Conservation (phyloP, 2,888 invertebrate species). For the Harmothoe impar region DNA sequence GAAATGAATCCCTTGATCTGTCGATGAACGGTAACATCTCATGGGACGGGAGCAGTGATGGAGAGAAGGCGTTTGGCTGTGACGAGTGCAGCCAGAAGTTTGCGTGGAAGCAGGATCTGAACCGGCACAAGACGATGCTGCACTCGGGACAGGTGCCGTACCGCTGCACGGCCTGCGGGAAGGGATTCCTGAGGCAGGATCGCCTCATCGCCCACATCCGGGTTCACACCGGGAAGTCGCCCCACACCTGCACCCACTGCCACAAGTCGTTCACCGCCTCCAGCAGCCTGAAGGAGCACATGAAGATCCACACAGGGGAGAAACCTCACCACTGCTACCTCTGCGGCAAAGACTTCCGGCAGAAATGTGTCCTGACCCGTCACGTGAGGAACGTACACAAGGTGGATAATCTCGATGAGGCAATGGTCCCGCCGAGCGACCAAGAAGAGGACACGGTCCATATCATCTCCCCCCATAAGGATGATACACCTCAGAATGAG, state of each 20-base stretch:
- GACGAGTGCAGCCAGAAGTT: not conserved
- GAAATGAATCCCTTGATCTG: not conserved
- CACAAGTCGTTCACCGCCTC: conserved; percentile 36
- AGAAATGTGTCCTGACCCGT: conserved; percentile 46
- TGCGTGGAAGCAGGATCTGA: conserved; percentile 41
- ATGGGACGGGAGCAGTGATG: not conserved
- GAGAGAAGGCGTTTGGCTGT: not conserved
- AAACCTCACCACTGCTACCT: conserved; percentile 50
- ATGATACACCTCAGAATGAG: not conserved
- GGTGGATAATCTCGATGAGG: not conserved
- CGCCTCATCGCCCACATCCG: conserved; percentile 40
- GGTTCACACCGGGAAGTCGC: conserved; percentile 46
- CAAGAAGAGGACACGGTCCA: not conserved
- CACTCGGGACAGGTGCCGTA: conserved; percentile 9
- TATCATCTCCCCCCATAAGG: not conserved
- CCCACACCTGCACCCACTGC: conserved; percentile 16
- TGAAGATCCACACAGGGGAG: conserved; percentile 50
- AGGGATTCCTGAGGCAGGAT: conserved; percentile 24
- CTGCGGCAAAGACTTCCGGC: conserved; percentile 39
- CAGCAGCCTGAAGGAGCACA: conserved; percentile 53
- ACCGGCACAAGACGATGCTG: not conserved
- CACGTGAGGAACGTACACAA: conserved; percentile 54
- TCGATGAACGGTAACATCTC: not conserved
- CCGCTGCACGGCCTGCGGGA: conserved; percentile 44
- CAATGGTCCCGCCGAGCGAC: not conserved